These are phyloP conservation scores for Elmis aenea DNA, from an alignment of 2,888 invertebrate species.

Conservation along the genomic window DNA sequence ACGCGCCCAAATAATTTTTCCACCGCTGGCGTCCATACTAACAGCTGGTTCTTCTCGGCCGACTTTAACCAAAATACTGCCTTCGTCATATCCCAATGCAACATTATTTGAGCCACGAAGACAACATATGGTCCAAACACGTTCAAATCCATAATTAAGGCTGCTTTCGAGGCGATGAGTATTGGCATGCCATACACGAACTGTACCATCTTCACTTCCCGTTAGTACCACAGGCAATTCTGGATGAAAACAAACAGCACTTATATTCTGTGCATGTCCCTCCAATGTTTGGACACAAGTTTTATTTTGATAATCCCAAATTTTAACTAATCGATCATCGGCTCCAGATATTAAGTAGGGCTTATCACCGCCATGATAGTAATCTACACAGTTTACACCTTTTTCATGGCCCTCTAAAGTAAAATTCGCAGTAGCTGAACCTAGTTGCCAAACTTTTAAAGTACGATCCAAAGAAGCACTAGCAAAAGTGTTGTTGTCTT, in stretches of 20 bases:
- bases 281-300: constrained; percentile 98
- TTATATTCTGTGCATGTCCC: constrained; percentile 94
- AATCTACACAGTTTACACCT: constrained; percentile 98
- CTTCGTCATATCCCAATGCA: constrained; percentile 95
- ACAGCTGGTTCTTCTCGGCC: constrained; percentile 98
- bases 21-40: constrained; percentile 97
- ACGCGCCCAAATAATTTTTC: constrained; percentile 98
- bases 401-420: constrained; percentile 98
- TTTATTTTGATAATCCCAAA: constrained; percentile 99
- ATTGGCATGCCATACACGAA: constrained; percentile 97
- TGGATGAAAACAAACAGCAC: constrained; percentile 95
- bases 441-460: constrained; percentile 97
- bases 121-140: constrained; percentile 95
- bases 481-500: constrained; percentile 99
- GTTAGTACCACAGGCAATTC: constrained; percentile 95
- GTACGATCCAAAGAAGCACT: constrained; percentile 98
- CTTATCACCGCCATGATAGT: constrained; percentile 98
- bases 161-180: constrained; percentile 96
- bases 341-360: constrained; percentile 98
- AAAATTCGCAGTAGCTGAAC: constrained; percentile 95
- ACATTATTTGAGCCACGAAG: constrained; percentile 94
- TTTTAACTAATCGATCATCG: constrained; percentile 95
- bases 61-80: constrained; percentile 92
- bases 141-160: constrained; percentile 94
- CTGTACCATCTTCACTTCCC: constrained; percentile 97